Percentiles rank a stretch among this genome's conserved stretches.
Evolutionary conservation across 2,113 vertebrate genomes (phyloP).

Genomic region (Clinocottus analis): DNA sequence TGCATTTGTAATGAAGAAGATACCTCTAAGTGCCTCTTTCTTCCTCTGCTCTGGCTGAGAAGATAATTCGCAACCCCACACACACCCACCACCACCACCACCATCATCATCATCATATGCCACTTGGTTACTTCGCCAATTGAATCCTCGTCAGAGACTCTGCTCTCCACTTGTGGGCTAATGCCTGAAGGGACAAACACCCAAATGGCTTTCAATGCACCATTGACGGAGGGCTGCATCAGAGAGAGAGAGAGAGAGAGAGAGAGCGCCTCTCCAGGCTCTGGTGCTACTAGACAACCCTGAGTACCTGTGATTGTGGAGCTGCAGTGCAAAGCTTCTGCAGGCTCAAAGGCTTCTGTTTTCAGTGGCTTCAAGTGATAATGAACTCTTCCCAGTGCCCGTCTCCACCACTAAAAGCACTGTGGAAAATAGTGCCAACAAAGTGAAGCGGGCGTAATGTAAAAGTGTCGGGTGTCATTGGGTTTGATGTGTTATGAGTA

Average conservation of each 20-base stretch:
- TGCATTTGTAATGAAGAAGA: slow-evolving; percentile 76
- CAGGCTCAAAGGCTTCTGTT: slow-evolving; percentile 90
- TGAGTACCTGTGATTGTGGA: slow-evolving; percentile 94
- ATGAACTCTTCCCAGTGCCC: slow-evolving; percentile 82
- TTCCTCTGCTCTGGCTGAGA: slow-evolving; percentile 59
- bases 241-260: slow-evolving; percentile 75
- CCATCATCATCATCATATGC: slow-evolving; percentile 64
- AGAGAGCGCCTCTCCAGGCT: slow-evolving; percentile 83
- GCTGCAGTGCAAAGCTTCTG: slow-evolving; percentile 87
- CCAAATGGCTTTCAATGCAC: slow-evolving; percentile 95
- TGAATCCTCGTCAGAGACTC: slow-evolving; percentile 91
- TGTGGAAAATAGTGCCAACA: slow-evolving; percentile 61
- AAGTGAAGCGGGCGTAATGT: slow-evolving; percentile 65
- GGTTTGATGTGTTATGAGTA: slow-evolving; percentile 51
- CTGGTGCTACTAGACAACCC: slow-evolving; percentile 90
- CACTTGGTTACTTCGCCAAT: slow-evolving; percentile 81
- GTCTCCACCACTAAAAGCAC: slow-evolving; percentile 72
- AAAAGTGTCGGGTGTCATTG: slow-evolving; percentile 42
- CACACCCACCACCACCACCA: not conserved
- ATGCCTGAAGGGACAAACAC: slow-evolving; percentile 89
- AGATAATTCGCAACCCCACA: slow-evolving; percentile 67
- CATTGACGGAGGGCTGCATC: slow-evolving; percentile 86
- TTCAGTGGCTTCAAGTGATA: slow-evolving; percentile 91
- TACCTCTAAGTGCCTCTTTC: slow-evolving; percentile 72
- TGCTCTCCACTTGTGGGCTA: slow-evolving; percentile 89